Conservation (phyloP, 2,113 vertebrate genomes). For the Corydoras maculifer region DNA sequence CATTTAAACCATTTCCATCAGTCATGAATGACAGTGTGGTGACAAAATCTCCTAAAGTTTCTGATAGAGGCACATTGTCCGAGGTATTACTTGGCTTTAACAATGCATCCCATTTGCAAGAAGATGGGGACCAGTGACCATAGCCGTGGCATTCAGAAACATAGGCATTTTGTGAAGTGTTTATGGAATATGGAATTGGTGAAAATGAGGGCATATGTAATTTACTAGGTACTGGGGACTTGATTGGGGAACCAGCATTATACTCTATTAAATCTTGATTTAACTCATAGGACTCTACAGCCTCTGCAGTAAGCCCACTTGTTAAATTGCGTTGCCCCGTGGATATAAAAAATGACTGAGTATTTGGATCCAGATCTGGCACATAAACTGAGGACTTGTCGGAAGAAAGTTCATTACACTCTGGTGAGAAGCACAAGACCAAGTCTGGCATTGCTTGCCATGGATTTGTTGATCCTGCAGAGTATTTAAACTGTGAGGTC, state of each 20-base stretch:
- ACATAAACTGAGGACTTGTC: too few species aligned
- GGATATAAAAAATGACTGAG: too few species aligned
- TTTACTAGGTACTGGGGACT: too few species aligned
- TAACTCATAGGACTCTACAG: too few species aligned
- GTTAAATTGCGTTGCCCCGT: too few species aligned
- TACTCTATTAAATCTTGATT: too few species aligned
- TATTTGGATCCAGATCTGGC: too few species aligned
- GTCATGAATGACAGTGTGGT: neutral
- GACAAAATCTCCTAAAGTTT: constrained; percentile 26
- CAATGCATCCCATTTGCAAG: neutral
- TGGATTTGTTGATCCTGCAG: constrained; percentile 40
- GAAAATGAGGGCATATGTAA: neutral
- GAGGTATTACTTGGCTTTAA: constrained; percentile 13
- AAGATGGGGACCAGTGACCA: neutral
- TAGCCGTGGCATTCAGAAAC: neutral
- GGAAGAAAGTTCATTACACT: constrained; percentile 27
- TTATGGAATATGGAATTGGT: neutral
- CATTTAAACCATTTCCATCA: neutral
- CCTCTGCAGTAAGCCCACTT: too few species aligned
- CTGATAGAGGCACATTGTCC: constrained; percentile 31
- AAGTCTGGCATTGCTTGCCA: constrained; percentile 59
- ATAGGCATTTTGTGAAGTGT: neutral
- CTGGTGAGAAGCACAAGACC: constrained; percentile 58
- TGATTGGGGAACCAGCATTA: too few species aligned
- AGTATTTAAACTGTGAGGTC: constrained; percentile 42